Base-by-base conservation (phyloP, 2,888 invertebrate species). In the Gymnosoma rotundatum region DNA sequence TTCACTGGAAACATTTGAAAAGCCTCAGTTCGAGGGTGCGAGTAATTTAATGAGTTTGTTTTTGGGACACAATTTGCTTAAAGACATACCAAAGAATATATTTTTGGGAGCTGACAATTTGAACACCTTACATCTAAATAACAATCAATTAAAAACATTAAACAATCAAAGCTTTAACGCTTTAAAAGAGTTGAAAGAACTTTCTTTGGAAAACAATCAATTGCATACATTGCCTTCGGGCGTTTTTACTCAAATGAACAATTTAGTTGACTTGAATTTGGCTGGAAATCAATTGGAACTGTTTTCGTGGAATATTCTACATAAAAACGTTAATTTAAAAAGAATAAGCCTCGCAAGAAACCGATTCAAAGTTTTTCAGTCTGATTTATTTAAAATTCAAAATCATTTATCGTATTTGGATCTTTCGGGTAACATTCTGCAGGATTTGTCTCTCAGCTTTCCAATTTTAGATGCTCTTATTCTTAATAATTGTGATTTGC, bases 1-100 rank as follows among this genome's bases (percentile, higher is more conserved):
- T 58, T 90, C 91, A 16, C 78, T 91, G 84, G 91, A 91, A 78
- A 87, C 88, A 0, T 91, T 91, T 61, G 91, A 91, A 87, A 90
- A 90, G 58, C 91, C 91, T 4, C 91, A 91, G 67, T 91, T 91
- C 66, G 92, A 91, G 78, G 91, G 91, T 5, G 91, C 91, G 79
- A 91, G 91, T 87, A 91, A 91, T 83, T 76, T 91, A 87, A 90
- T 91, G 90, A 88, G 89, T 38, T 81, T 91, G 20, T 90, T 88
- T 69, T 67, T 91, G 83, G 90, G 89, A 0, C 87, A 90, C 78
- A 91, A 91, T 87, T 88, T 88, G 1, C 69, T 91, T 20, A 88
- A 85, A 61, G 91, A 91, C 66, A 90, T 91, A 73, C 91, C 91
- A 16, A 91, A 89, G 81, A 91, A 92, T 50, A 91, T 91, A 50